A percentile compares a stretch with the other conserved stretches of the same genome.
Conservation (phyloP, 2,113 vertebrate species). For the Morphnarchus princeps region DNA sequence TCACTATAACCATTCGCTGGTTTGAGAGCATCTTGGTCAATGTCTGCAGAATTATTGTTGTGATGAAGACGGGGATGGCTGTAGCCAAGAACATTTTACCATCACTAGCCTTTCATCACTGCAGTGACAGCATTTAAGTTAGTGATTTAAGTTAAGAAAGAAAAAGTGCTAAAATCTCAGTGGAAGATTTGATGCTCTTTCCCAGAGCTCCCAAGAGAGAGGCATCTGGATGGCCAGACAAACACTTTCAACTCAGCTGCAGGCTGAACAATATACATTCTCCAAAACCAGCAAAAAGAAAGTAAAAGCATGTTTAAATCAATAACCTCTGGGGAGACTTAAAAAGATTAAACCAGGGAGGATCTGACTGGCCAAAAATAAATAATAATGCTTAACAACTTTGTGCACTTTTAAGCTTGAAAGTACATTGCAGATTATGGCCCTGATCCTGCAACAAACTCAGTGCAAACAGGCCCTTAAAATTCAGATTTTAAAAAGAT, state of each 20-base stretch:
- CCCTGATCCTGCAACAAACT: neutral
- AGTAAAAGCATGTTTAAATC: conserved; percentile 31
- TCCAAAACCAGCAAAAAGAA: conserved; percentile 22
- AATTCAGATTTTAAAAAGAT: neutral
- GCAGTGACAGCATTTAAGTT: neutral
- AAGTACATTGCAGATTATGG: neutral
- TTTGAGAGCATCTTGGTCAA: neutral
- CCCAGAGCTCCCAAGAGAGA: neutral
- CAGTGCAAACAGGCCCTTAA: neutral
- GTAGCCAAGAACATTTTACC: conserved; percentile 26
- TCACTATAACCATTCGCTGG: conserved; percentile 4
- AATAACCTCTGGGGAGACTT: conserved; percentile 26
- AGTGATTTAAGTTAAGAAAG: conserved; percentile 10
- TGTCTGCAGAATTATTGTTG: conserved; percentile 13
- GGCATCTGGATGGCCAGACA: neutral
- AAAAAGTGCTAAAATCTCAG: neutral
- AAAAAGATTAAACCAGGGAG: conserved; percentile 21
- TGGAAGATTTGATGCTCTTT: neutral
- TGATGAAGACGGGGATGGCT: neutral
- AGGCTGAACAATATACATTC: neutral
- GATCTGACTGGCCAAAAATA: conserved; percentile 10
- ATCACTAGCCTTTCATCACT: conserved; percentile 19
- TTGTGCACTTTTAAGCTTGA: neutral
- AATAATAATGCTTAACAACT: conserved; percentile 15
- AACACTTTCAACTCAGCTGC: conserved; percentile 18